Percentiles rank a stretch among this genome's conserved stretches.
phyloP scores from a whole-genome alignment of 2,797 vertebrate species.

The Rhabdophis nuchalis region DNA sequence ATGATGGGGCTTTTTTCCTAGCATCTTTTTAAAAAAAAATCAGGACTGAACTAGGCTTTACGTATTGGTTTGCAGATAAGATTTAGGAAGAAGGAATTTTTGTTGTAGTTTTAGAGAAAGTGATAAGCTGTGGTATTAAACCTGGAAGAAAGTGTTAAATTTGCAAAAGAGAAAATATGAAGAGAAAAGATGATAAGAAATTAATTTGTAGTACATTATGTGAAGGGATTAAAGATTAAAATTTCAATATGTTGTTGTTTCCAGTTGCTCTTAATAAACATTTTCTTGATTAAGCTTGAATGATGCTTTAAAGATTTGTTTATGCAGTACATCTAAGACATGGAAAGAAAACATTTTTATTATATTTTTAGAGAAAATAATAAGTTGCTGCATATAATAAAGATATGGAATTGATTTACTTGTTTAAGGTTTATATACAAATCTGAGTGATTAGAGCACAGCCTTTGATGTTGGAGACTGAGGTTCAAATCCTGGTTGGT shows the following conservation, averaged over 20 bases:
- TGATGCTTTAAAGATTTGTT: neutral
- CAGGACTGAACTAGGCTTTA: neutral
- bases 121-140: neutral
- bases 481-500: neutral
- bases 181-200: neutral
- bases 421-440: neutral
- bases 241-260: neutral
- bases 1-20: neutral
- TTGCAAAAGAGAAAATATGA: neutral
- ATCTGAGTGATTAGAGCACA: neutral
- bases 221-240: neutral
- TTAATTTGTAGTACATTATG: neutral
- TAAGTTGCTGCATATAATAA: neutral
- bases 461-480: neutral
- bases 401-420: neutral
- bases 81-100: neutral
- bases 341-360: neutral
- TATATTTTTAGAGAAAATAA: neutral
- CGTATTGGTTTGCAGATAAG: neutral
- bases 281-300: neutral
- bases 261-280: neutral
- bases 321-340: neutral
- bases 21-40: neutral
- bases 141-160: neutral
- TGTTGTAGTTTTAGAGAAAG: neutral